Evolutionary conservation across 30 jellyfish, hydroid and myxozoan genomes (phyloP).

Genomic region (Clytia hemisphaerica): DNA sequence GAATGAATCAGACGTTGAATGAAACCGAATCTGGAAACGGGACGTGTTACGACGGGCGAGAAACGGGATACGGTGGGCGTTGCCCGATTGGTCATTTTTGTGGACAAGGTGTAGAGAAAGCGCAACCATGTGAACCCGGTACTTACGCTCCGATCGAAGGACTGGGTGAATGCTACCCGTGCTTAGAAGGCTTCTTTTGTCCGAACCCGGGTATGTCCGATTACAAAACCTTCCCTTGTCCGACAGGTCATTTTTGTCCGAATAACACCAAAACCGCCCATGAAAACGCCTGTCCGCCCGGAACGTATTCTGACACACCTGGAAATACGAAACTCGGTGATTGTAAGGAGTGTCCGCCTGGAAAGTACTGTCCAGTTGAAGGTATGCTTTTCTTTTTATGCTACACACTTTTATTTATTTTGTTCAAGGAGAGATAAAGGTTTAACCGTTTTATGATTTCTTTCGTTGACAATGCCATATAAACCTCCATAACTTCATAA

Average conservation of each 20-base stretch:
- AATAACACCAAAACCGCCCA: slow-evolving; percentile 71
- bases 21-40: slow-evolving; percentile 14
- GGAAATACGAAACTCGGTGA: slow-evolving; percentile 37
- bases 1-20: slow-evolving; percentile 45
- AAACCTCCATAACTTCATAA: too few relatives aligned
- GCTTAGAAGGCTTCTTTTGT: slow-evolving; percentile 88
- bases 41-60: slow-evolving; percentile 86
- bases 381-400: too few relatives aligned
- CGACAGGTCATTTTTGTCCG: slow-evolving; percentile 89
- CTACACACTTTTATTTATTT: too few relatives aligned
- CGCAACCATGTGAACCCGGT: slow-evolving; percentile 77
- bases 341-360: slow-evolving; percentile 78
- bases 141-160: slow-evolving; percentile 75
- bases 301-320: slow-evolving; percentile 62
- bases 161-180: slow-evolving; percentile 66
- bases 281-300: slow-evolving; percentile 71
- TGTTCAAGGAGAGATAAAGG: too few relatives aligned
- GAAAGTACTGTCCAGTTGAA: slow-evolving; percentile 72
- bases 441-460: too few relatives aligned
- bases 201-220: slow-evolving; percentile 78
- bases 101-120: slow-evolving; percentile 62
- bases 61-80: slow-evolving; percentile 87
- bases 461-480: too few relatives aligned
- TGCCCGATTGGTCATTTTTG: slow-evolving; percentile 95
- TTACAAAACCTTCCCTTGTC: slow-evolving; percentile 70